Conservation (phyloP, 2,797 vertebrate species). For the Lepidocolaptes lacrymiger region DNA sequence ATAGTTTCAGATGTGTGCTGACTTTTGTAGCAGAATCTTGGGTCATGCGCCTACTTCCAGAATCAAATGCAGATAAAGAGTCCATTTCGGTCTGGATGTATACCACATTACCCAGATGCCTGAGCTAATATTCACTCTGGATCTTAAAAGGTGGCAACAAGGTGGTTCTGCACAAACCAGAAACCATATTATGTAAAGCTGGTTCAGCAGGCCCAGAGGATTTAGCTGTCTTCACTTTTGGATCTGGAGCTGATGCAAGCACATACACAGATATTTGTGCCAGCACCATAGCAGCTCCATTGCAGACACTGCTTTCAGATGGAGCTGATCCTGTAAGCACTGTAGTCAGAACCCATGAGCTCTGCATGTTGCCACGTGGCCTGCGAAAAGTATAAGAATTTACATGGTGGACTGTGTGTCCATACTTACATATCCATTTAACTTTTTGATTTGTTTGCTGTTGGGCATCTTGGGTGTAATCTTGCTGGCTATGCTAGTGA, state of each 20-base stretch:
- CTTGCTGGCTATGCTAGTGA: neutral
- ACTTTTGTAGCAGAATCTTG: neutral
- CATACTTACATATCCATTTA: neutral
- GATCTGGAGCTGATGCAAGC: neutral
- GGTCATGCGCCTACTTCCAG: neutral
- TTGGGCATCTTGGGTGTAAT: neutral
- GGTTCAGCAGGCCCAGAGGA: neutral
- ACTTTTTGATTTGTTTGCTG: neutral
- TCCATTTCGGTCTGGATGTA: neutral
- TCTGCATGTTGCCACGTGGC: neutral
- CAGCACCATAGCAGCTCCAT: neutral
- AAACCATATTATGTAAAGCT: neutral
- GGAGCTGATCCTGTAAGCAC: neutral
- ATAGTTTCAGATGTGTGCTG: neutral
- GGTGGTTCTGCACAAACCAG: neutral
- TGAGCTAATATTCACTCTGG: neutral
- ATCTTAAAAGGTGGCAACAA: neutral
- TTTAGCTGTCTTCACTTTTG: neutral
- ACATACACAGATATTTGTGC: neutral
- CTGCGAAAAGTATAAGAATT: neutral
- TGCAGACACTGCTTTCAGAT: neutral
- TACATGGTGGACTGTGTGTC: neutral
- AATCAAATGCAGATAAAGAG: neutral
- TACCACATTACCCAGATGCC: neutral
- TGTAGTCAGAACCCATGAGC: rapidly evolving